These are phyloP conservation scores for Dendrolimus punctatus DNA, from an alignment of 1,140 invertebrate genomes.

Conservation along the genomic window DNA sequence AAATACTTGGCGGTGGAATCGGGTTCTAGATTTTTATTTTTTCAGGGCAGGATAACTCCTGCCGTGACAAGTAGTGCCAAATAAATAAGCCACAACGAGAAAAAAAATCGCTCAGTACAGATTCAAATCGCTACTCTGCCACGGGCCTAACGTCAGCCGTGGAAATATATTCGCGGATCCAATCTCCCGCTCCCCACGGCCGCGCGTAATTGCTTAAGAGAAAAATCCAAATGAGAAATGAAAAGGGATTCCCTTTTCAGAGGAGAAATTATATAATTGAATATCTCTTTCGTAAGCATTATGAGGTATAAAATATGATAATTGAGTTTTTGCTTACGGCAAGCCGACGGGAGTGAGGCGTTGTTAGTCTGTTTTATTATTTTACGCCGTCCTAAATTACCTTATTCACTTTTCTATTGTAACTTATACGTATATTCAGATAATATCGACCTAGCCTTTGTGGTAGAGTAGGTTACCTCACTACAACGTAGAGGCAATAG, in stretches of 20 bases:
- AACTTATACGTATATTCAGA: too few relatives aligned
- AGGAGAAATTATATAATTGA: slow-evolving; percentile 71
- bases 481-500: too few relatives aligned
- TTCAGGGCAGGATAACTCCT: too few relatives aligned
- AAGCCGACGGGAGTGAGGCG: slow-evolving; percentile 21
- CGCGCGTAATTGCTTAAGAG: slow-evolving; percentile 68
- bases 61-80: too few relatives aligned
- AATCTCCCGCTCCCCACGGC: slow-evolving; percentile 54
- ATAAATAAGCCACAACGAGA: too few relatives aligned
- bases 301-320: slow-evolving; percentile 72
- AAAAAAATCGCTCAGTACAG: too few relatives aligned
- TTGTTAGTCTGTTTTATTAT: slow-evolving; percentile 8
- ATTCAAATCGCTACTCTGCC: too few relatives aligned
- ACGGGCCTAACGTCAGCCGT: slow-evolving; percentile 22
- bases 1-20: too few relatives aligned
- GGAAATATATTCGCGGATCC: slow-evolving; percentile 50
- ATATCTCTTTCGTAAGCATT: slow-evolving; percentile 69
- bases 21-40: too few relatives aligned
- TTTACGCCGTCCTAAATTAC: slow-evolving; percentile 8
- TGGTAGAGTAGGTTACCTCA: too few relatives aligned
- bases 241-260: slow-evolving; percentile 68
- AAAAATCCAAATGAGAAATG: slow-evolving; percentile 73
- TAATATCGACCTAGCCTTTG: too few relatives aligned
- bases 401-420: background rate
- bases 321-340: slow-evolving; percentile 63